A percentile compares a stretch with the other conserved stretches of the same genome.
These are phyloP conservation scores for Amphiprion clarkii DNA, from an alignment of 2,797 vertebrate genomes.

Conservation along the genomic window DNA sequence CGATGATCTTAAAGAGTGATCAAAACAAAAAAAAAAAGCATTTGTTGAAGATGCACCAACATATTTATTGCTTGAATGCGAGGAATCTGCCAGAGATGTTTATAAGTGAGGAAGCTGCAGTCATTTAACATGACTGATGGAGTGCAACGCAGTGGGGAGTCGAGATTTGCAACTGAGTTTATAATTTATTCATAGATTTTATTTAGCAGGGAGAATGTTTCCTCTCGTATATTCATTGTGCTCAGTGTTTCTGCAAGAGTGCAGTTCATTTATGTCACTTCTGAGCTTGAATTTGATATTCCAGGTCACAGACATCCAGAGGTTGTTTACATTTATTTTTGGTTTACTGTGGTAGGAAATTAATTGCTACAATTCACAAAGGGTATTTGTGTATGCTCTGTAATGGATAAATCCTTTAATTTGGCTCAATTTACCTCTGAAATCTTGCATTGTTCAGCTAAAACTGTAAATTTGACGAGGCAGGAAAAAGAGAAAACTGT, in stretches of 20 bases:
- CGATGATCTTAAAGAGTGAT: background rate
- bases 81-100: conserved; percentile 24
- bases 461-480: background rate
- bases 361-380: background rate
- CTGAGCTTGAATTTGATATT: conserved; percentile 12
- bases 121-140: conserved; percentile 53
- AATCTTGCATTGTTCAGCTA: background rate
- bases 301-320: background rate
- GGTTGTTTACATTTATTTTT: background rate
- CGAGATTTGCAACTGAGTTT: conserved; percentile 59
- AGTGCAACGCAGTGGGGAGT: conserved; percentile 43
- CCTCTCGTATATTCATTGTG: conserved; percentile 25
- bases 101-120: conserved; percentile 27
- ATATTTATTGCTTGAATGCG: background rate
- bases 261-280: conserved; percentile 10
- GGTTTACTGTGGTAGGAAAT: conserved; percentile 9
- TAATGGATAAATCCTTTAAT: background rate
- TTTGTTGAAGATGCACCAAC: background rate
- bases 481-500: too few relatives aligned
- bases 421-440: background rate
- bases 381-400: background rate
- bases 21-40: background rate
- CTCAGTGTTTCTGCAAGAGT: conserved; percentile 7
- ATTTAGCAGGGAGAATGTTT: conserved; percentile 57
- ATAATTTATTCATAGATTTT: conserved; percentile 71